phyloP scores from a whole-genome alignment of 2,888 invertebrate species.

The Zygaena filipendulae region DNA sequence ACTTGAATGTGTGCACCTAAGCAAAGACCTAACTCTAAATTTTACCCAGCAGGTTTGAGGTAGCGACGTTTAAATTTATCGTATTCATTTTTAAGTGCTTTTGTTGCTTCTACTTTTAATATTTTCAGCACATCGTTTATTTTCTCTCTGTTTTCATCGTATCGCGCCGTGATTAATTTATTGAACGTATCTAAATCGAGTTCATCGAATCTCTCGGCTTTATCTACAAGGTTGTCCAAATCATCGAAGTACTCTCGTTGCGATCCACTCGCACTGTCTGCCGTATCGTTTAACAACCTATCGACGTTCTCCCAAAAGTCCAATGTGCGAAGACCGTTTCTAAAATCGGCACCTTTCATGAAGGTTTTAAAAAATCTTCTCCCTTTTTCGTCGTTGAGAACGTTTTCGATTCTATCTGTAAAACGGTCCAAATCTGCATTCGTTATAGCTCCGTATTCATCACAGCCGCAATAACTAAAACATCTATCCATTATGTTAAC shows the following conservation, averaged over 20 bases:
- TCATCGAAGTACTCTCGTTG: conserved; percentile 35
- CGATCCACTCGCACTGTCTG: conserved; percentile 36
- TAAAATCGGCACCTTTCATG: conserved; percentile 51
- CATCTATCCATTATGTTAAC: conserved; percentile 55
- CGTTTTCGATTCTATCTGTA: conserved; percentile 62
- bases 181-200: conserved; percentile 54
- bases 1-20: too few relatives aligned
- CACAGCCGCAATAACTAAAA: conserved; percentile 57
- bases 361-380: conserved; percentile 53
- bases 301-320: conserved; percentile 55
- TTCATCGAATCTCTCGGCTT: conserved; percentile 51
- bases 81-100: conserved; percentile 48
- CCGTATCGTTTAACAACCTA: conserved; percentile 35
- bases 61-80: conserved; percentile 42
- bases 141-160: conserved; percentile 39
- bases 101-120: conserved; percentile 46
- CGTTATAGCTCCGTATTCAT: conserved; percentile 47
- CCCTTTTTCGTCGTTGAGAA: conserved; percentile 55
- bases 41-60: too few relatives aligned
- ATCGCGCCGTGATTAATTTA: conserved; percentile 35
- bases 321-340: conserved; percentile 40
- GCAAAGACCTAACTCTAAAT: conserved; percentile 24
- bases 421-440: conserved; percentile 59
- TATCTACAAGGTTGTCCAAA: conserved; percentile 39
- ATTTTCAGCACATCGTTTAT: conserved; percentile 38